These are phyloP conservation scores for Triops cancriformis DNA, from an alignment of 1,140 invertebrate species.

Conservation along the genomic window DNA sequence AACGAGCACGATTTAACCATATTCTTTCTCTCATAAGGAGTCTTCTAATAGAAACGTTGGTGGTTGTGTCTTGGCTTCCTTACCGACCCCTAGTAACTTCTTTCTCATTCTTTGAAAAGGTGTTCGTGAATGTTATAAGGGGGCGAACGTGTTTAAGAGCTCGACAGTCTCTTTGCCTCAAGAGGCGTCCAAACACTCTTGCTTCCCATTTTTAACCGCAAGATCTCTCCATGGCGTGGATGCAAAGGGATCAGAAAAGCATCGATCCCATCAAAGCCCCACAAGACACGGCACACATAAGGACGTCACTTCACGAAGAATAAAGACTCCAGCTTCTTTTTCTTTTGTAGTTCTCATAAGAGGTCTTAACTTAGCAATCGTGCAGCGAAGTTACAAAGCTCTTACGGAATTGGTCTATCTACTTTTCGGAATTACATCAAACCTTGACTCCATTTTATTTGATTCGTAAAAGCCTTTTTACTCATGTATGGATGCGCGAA, in stretches of 20 bases:
- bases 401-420: not conserved
- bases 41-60: not conserved
- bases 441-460: not conserved
- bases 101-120: not conserved
- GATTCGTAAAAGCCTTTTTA: no score
- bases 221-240: conserved; percentile 7
- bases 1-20: conserved; percentile 6
- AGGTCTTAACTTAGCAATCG: not conserved
- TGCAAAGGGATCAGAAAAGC: conserved; percentile 5
- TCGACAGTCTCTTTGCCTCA: not conserved
- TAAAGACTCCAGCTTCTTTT: not conserved
- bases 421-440: not conserved
- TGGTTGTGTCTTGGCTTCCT: not conserved
- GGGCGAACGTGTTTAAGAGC: not conserved
- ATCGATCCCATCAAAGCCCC: not conserved
- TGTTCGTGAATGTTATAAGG: conserved; percentile 13
- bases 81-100: not conserved
- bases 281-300: conserved; percentile 1
- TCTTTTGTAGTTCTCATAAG: not conserved
- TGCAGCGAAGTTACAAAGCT: not conserved
- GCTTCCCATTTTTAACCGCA: conserved; percentile 1
- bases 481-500: not conserved
- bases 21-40: conserved; percentile 3
- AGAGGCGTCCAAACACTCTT: conserved; percentile 5
- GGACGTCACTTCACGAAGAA: not conserved